These are phyloP conservation scores for Tenodera sinensis DNA, from an alignment of 2,888 invertebrate species.

Conservation along the genomic window DNA sequence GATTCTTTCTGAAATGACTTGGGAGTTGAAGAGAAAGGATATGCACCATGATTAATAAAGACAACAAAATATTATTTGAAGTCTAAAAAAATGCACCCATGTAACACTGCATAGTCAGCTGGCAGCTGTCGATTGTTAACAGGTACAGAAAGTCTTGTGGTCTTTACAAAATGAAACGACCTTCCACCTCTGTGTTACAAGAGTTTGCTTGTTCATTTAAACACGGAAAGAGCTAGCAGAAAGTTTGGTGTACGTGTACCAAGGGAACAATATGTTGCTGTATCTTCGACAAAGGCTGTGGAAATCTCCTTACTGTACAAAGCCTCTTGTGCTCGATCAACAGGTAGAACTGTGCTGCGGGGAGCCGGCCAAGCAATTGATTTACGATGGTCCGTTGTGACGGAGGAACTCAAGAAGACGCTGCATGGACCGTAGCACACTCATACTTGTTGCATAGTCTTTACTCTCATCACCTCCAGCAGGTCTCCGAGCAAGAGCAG, in stretches of 20 bases:
- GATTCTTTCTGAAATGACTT: too few relatives aligned
- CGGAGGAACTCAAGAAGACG: not conserved
- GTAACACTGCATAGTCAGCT: too few relatives aligned
- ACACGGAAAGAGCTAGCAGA: too few relatives aligned
- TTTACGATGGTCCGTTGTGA: constrained; percentile 1
- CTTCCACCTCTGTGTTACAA: too few relatives aligned
- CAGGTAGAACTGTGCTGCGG: not conserved
- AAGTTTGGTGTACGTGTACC: not conserved
- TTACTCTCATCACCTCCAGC: not conserved
- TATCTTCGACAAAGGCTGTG: not conserved
- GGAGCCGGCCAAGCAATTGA: not conserved
- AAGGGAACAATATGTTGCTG: not conserved
- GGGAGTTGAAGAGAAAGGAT: too few relatives aligned
- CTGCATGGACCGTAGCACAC: not conserved
- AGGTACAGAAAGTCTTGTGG: too few relatives aligned
- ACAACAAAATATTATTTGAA: too few relatives aligned
- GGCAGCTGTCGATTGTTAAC: too few relatives aligned
- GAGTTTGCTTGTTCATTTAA: too few relatives aligned
- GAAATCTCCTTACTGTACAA: not conserved
- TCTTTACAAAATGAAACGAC: too few relatives aligned
- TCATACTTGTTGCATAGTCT: not conserved
- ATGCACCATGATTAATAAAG: too few relatives aligned
- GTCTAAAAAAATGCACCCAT: too few relatives aligned
- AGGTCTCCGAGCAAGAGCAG: not conserved
- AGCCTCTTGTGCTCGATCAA: not conserved